A percentile compares a stretch with the other conserved stretches of the same genome.
Evolutionary conservation across 1,140 invertebrate genomes (phyloP).

Genomic region (Ctenoplectra terminalis): DNA sequence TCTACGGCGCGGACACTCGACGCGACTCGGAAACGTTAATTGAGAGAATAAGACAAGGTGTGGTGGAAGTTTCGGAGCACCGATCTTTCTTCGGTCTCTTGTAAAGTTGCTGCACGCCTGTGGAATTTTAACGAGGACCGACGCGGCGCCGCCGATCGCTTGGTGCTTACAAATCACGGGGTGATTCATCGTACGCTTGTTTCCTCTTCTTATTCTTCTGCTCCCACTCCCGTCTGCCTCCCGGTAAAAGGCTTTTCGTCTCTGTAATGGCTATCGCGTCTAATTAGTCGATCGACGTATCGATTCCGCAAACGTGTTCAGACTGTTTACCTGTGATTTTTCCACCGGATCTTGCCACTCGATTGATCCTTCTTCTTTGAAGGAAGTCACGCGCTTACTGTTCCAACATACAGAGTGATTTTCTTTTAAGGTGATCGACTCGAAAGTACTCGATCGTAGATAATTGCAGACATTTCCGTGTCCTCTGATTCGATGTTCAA

Average conservation of each 20-base stretch:
- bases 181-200: constrained; percentile 54
- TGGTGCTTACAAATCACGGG: constrained; percentile 57
- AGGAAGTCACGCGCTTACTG: constrained; percentile 1
- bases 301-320: constrained; percentile 48
- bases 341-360: neutral
- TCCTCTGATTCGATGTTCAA: too few species aligned
- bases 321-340: constrained; percentile 32
- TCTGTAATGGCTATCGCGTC: constrained; percentile 39
- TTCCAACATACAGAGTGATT: neutral
- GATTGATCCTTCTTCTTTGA: constrained; percentile 18
- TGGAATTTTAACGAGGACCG: constrained; percentile 57
- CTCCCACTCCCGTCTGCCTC: constrained; percentile 3
- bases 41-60: constrained; percentile 2
- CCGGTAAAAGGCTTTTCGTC: constrained; percentile 16
- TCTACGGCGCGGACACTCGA: neutral
- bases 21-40: neutral
- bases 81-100: constrained; percentile 16
- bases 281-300: constrained; percentile 63
- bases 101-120: constrained; percentile 43
- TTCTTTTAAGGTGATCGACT: neutral
- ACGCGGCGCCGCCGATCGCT: constrained; percentile 31
- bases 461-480: too few species aligned
- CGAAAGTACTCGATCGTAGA: neutral
- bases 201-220: constrained; percentile 41
- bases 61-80: neutral